Evolutionary conservation across 2,797 vertebrate genomes (phyloP).

Genomic region (Oceanodroma leucorhoa): DNA sequence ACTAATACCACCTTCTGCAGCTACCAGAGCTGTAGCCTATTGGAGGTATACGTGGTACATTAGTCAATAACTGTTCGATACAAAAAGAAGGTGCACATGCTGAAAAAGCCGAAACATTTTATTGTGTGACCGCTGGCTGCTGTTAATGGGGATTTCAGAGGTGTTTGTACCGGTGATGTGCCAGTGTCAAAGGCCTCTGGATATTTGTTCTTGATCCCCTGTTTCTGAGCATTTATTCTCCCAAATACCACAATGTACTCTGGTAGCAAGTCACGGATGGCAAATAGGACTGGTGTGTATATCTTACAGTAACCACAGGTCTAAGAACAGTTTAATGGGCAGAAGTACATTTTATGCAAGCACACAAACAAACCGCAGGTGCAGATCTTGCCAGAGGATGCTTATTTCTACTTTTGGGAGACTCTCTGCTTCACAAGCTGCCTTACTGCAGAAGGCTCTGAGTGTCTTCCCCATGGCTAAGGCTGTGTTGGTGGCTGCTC

Average conservation of each 20-base stretch:
- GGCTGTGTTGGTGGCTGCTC: background rate
- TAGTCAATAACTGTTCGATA: background rate
- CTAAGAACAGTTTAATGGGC: background rate
- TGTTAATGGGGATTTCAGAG: background rate
- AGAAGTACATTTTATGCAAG: background rate
- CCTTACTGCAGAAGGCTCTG: background rate
- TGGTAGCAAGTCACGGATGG: background rate
- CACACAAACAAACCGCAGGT: background rate
- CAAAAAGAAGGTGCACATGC: background rate
- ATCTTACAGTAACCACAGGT: accelerated
- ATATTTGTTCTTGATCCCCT: background rate
- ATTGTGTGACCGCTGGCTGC: background rate
- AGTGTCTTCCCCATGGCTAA: background rate
- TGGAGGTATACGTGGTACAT: accelerated
- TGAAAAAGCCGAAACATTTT: background rate
- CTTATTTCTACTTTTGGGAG: background rate
- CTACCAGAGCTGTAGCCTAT: background rate
- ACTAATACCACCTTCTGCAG: background rate
- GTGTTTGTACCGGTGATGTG: background rate
- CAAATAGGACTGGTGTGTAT: accelerated
- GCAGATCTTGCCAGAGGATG: background rate
- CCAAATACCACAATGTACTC: background rate
- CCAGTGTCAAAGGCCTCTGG: background rate
- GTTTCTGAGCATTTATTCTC: background rate
- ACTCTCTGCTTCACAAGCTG: background rate